phyloP scores from a whole-genome alignment of 2,888 invertebrate species.

The Molanna angustata region DNA sequence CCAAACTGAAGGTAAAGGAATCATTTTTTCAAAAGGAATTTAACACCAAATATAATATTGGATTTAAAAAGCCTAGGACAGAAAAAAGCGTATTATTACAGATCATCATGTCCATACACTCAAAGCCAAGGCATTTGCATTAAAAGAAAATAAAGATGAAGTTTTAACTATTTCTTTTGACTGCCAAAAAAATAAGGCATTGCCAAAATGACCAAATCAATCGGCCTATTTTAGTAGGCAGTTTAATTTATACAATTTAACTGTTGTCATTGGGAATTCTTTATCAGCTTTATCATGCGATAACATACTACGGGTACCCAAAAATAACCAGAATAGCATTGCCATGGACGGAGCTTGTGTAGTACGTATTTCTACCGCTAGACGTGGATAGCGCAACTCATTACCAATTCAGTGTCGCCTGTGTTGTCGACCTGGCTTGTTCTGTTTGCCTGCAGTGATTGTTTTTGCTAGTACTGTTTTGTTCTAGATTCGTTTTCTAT shows the following conservation, averaged over 20 bases:
- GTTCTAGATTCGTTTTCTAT: too few species aligned
- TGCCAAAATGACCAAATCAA: slow-evolving; percentile 8
- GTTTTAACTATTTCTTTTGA: background rate
- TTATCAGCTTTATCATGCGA: background rate
- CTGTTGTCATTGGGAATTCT: background rate
- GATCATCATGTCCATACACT: background rate
- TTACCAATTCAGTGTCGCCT: too few species aligned
- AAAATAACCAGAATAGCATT: too few species aligned
- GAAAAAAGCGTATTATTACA: background rate
- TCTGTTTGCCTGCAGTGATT: too few species aligned
- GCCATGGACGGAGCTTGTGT: too few species aligned
- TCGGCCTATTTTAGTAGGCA: slow-evolving; percentile 3
- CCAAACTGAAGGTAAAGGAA: background rate
- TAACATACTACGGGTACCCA: too few species aligned
- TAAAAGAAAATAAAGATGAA: background rate
- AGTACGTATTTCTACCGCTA: too few species aligned
- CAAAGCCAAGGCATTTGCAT: slow-evolving; percentile 1
- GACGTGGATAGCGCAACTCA: too few species aligned
- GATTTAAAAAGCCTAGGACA: background rate
- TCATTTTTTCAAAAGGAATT: slow-evolving; percentile 5
- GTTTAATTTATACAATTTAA: background rate
- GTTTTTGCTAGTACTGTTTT: too few species aligned
- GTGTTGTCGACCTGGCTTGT: too few species aligned
- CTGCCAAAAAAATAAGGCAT: slow-evolving; percentile 13
- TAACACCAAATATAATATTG: slow-evolving; percentile 4